Percentiles rank a stretch among this genome's conserved stretches.
Evolutionary conservation across 2,797 vertebrate species (phyloP).

Genomic region (Danio jaintianensis): DNA sequence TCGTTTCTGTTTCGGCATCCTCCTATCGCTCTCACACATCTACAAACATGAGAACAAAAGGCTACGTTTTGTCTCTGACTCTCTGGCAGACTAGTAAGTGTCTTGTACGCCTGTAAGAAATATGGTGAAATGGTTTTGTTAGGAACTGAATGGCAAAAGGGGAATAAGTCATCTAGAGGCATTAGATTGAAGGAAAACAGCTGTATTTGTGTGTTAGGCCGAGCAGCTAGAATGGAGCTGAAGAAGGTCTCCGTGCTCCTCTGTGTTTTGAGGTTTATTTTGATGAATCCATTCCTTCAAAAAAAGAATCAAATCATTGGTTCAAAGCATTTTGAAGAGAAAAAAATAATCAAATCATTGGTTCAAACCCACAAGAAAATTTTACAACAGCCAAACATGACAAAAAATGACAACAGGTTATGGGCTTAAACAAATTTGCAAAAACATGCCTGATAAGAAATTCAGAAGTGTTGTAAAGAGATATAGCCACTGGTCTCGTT

Average conservation of each 20-base stretch:
- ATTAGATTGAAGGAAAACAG: conserved; percentile 38
- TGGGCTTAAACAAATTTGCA: background rate
- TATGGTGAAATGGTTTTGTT: background rate
- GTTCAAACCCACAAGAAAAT: background rate
- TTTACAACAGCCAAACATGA: background rate
- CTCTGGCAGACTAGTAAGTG: background rate
- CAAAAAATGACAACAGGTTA: background rate
- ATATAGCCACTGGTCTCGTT: background rate
- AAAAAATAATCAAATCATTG: too few relatives aligned
- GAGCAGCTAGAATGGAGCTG: background rate
- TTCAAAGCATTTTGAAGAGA: background rate
- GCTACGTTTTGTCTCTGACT: background rate
- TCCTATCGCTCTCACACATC: conserved; percentile 34
- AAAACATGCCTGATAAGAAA: background rate
- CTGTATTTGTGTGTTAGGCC: conserved; percentile 21
- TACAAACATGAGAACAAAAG: conserved; percentile 29
- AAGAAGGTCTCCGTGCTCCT: background rate
- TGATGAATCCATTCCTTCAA: background rate
- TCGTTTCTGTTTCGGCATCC: conserved; percentile 6
- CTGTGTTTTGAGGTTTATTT: background rate
- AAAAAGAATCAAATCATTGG: background rate
- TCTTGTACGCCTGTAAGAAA: conserved; percentile 7
- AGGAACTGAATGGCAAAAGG: background rate
- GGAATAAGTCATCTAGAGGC: conserved; percentile 7
- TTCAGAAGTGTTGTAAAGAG: background rate